phyloP scores from a whole-genome alignment of 2,113 vertebrate genomes.

The Pteruthius melanotis region DNA sequence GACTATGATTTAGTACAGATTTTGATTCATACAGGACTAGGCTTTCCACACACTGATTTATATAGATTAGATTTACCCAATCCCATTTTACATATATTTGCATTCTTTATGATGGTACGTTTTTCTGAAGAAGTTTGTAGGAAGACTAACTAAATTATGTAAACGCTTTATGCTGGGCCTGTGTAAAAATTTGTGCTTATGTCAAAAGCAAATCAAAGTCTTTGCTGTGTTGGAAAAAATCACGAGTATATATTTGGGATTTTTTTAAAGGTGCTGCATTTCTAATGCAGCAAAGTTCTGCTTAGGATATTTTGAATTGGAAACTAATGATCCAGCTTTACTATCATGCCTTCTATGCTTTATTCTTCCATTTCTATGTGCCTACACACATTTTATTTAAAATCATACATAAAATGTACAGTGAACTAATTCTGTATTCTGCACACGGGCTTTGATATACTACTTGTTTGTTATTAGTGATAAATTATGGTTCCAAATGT shows the following conservation, averaged over 20 bases:
- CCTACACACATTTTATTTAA: not conserved
- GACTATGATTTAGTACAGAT: not conserved
- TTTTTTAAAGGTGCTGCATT: not conserved
- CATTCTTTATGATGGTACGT: not conserved
- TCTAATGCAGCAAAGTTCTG: not conserved
- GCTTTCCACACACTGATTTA: not conserved
- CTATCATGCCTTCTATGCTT: not conserved
- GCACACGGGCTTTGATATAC: not conserved
- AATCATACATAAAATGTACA: not conserved
- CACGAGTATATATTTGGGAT: not conserved
- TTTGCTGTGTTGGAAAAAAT: not conserved
- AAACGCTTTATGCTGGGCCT: not conserved
- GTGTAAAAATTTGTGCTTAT: not conserved
- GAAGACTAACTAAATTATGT: not conserved
- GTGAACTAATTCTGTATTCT: not conserved
- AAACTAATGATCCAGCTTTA: not conserved
- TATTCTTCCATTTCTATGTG: not conserved
- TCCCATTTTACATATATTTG: not conserved
- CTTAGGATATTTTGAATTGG: not conserved
- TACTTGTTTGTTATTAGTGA: not conserved
- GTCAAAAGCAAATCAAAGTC: not conserved
- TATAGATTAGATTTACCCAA: not conserved
- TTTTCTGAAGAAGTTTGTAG: not conserved
- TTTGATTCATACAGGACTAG: not conserved
- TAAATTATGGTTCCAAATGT: not conserved